Evolutionary conservation across 2,888 invertebrate genomes (phyloP).

Genomic region (Phlogophora meticulosa): DNA sequence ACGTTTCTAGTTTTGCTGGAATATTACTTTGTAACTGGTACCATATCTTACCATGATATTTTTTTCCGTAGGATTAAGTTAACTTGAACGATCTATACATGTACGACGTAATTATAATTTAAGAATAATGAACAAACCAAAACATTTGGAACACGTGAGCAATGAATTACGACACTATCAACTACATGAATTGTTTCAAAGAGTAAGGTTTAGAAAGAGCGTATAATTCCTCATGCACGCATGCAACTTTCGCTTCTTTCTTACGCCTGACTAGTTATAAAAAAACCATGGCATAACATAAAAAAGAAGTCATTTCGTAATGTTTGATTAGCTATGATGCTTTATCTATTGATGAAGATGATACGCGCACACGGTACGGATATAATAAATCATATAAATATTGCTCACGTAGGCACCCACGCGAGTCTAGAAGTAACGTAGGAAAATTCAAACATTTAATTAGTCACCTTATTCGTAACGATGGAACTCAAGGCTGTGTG

Average conservation of each 20-base stretch:
- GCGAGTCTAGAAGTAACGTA: constrained; percentile 80
- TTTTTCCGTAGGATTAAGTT: constrained; percentile 13
- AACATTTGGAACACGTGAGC: constrained; percentile 61
- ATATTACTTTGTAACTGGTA: neutral
- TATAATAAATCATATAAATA: constrained; percentile 71
- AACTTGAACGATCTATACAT: constrained; percentile 14
- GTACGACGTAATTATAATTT: constrained; percentile 65
- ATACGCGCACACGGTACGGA: constrained; percentile 61
- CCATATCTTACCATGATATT: neutral
- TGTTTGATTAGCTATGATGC: constrained; percentile 58
- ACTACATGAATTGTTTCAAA: constrained; percentile 67
- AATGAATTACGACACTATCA: constrained; percentile 66
- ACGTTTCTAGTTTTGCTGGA: constrained; percentile 18
- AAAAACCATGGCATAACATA: constrained; percentile 65
- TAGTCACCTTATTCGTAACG: constrained; percentile 85
- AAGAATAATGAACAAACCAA: constrained; percentile 64
- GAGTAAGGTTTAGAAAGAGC: constrained; percentile 75
- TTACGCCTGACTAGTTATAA: constrained; percentile 73
- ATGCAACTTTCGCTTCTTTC: constrained; percentile 82
- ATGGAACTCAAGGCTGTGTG: constrained; percentile 85
- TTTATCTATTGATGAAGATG: constrained; percentile 57
- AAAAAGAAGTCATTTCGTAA: constrained; percentile 62
- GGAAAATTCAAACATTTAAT: constrained; percentile 89
- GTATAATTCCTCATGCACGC: constrained; percentile 71
- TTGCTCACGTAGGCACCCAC: constrained; percentile 81